Conservation (phyloP, 2,888 invertebrate genomes). For the Crepidodera aurea region DNA sequence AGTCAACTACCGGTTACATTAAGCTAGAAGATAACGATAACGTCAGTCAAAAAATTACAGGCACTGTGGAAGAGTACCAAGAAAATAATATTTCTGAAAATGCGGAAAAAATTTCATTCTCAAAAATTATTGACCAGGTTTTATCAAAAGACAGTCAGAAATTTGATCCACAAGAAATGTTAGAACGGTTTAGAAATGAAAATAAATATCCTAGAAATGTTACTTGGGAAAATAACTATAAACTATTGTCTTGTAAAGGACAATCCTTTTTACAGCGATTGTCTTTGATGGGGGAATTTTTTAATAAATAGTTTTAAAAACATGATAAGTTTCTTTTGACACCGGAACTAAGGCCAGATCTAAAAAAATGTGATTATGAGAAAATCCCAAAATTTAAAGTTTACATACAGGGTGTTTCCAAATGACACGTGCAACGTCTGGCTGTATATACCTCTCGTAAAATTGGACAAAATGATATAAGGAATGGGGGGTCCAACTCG, state of each 20-base stretch:
- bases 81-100: slow-evolving; percentile 31
- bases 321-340: too few species aligned
- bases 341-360: too few species aligned
- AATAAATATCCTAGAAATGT: slow-evolving; percentile 70
- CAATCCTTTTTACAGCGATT: slow-evolving; percentile 82
- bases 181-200: slow-evolving; percentile 72
- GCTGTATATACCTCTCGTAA: too few species aligned
- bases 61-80: slow-evolving; percentile 46
- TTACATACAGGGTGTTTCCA: too few species aligned
- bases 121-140: slow-evolving; percentile 31
- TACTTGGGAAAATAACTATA: slow-evolving; percentile 70
- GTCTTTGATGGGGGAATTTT: slow-evolving; percentile 83
- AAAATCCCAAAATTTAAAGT: too few species aligned
- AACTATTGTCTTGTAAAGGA: slow-evolving; percentile 79
- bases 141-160: slow-evolving; percentile 60
- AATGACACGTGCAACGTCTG: too few species aligned
- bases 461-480: too few species aligned
- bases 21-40: slow-evolving; percentile 58
- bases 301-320: slow-evolving; percentile 46
- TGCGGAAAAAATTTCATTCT: slow-evolving; percentile 42
- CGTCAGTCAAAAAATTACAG: slow-evolving; percentile 53
- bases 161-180: slow-evolving; percentile 76
- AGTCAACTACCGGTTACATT: slow-evolving; percentile 39
- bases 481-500: too few species aligned
- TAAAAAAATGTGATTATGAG: too few species aligned